Conservation (phyloP, 2,113 vertebrate species). For the Ovibos moschatus region DNA sequence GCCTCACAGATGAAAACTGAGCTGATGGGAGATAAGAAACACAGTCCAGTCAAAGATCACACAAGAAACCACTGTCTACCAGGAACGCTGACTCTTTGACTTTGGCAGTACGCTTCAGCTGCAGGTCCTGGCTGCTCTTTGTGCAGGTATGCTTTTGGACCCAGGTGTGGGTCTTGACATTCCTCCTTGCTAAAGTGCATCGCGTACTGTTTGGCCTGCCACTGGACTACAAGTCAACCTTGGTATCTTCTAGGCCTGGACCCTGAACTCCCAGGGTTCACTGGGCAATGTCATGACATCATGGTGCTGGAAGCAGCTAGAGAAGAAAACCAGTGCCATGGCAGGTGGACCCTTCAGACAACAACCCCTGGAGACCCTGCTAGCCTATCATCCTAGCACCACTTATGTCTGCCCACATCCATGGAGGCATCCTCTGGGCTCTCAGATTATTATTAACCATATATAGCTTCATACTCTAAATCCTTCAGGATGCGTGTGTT, state of each 20-base stretch:
- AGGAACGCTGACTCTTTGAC: too few relatives aligned
- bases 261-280: background rate
- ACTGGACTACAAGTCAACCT: background rate
- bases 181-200: background rate
- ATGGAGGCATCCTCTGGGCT: background rate
- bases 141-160: background rate
- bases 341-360: background rate
- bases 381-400: background rate
- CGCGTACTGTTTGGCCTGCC: fast-evolving
- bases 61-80: background rate
- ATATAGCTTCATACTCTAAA: background rate
- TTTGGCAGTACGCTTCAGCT: background rate
- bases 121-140: background rate
- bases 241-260: background rate
- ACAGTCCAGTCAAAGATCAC: background rate
- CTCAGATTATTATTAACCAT: background rate
- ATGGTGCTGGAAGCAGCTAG: background rate
- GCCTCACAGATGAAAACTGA: background rate
- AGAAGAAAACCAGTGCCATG: background rate
- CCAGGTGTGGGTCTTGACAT: background rate
- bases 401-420: background rate
- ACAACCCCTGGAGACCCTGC: background rate
- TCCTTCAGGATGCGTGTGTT: background rate
- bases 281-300: background rate
- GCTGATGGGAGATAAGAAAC: background rate